A percentile compares a stretch with the other conserved stretches of the same genome.
Evolutionary conservation across 2,113 vertebrate genomes (phyloP).

Genomic region (Lepus timidus): DNA sequence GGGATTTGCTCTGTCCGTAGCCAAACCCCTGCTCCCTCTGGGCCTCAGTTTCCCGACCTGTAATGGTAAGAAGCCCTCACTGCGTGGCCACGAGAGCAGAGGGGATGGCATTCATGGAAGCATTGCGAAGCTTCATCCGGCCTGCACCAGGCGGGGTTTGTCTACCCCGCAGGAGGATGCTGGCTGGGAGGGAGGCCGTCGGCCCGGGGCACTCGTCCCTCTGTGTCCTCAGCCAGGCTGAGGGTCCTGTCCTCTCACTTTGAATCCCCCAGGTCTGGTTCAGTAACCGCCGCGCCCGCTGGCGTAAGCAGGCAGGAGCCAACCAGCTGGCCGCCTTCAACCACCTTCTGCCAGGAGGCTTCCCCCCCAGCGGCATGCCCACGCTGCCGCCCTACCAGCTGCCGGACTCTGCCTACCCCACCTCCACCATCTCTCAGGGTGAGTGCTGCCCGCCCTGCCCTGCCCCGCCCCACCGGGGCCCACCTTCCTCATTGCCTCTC

Average conservation of each 20-base stretch:
- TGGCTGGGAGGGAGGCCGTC: accelerated
- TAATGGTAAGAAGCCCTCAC: too few relatives aligned
- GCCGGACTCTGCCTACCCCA: slow-evolving; percentile 95
- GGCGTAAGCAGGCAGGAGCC: slow-evolving; percentile 98
- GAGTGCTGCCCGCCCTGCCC: slow-evolving; percentile 55
- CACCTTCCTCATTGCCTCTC: accelerated
- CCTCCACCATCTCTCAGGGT: slow-evolving; percentile 96
- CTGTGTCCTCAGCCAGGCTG: not conserved
- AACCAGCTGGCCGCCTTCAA: slow-evolving; percentile 99
- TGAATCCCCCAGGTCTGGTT: slow-evolving; percentile 94
- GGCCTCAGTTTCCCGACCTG: not conserved
- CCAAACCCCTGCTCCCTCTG: not conserved
- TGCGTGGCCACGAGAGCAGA: not conserved
- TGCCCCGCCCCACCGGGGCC: accelerated
- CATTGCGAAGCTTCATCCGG: accelerated
- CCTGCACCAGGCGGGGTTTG: accelerated
- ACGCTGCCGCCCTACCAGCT: slow-evolving; percentile 97
- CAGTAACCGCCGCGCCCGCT: slow-evolving; percentile 97
- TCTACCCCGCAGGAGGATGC: not conserved
- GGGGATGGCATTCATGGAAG: accelerated
- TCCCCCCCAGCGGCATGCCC: slow-evolving; percentile 96
- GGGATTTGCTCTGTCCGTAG: not conserved
- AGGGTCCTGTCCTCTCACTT: not conserved
- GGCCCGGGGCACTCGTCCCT: accelerated
- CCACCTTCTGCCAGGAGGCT: slow-evolving; percentile 97